Conservation (phyloP, 2,888 invertebrate species). For the Eupithecia pulchellata region DNA sequence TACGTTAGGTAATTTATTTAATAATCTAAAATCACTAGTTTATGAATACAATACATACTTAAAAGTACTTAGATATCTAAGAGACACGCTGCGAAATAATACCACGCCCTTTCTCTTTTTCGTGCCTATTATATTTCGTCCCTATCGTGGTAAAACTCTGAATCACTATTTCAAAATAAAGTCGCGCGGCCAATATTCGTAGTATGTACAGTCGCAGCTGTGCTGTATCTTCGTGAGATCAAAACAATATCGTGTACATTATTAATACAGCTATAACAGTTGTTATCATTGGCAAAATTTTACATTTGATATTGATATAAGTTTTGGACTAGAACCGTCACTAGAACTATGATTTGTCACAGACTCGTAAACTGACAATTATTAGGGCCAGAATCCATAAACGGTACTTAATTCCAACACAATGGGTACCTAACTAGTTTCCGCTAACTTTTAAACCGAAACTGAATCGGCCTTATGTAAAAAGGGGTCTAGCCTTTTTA, state of each 20-base stretch:
- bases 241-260: background rate
- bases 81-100: background rate
- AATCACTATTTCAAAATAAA: background rate
- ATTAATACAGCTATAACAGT: background rate
- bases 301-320: no score
- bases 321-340: no score
- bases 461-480: no score
- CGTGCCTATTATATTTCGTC: no score
- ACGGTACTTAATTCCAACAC: background rate
- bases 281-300: background rate
- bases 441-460: no score
- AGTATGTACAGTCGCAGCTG: background rate
- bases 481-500: no score
- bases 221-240: background rate
- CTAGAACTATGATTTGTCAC: background rate
- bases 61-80: background rate
- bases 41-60: background rate
- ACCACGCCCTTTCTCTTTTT: background rate
- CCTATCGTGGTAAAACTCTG: background rate
- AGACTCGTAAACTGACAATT: background rate
- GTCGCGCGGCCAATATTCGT: background rate
- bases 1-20: background rate
- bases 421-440: no score
- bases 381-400: background rate
- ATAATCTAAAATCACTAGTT: background rate